Evolutionary conservation across 2,113 vertebrate species (phyloP).

Genomic region (Hippocampus comes): DNA sequence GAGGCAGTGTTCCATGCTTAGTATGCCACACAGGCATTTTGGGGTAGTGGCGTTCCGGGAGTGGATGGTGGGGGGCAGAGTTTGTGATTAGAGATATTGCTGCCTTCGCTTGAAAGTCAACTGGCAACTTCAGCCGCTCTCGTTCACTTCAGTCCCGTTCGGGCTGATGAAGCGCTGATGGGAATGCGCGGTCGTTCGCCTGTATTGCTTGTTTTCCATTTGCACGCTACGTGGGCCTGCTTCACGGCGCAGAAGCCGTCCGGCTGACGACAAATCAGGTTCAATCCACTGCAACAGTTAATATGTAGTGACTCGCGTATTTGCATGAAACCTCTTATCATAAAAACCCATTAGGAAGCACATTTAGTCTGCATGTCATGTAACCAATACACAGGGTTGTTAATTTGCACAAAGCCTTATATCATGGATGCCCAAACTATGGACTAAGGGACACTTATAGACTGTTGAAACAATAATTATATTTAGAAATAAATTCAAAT

Average conservation of each 20-base stretch:
- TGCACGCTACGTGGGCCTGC: constrained; percentile 13
- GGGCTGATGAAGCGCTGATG: constrained; percentile 19
- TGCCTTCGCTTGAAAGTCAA: constrained; percentile 5
- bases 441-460: neutral
- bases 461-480: neutral
- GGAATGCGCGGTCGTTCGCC: constrained; percentile 17
- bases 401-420: constrained; percentile 23
- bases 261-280: constrained; percentile 19
- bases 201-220: constrained; percentile 19
- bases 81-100: constrained; percentile 41
- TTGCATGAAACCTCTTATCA: constrained; percentile 49
- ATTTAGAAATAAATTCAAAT: no score
- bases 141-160: neutral
- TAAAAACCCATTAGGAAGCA: constrained; percentile 45
- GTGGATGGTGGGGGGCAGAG: neutral
- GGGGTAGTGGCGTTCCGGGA: neutral
- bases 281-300: constrained; percentile 31
- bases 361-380: constrained; percentile 31
- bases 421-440: neutral
- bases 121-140: neutral
- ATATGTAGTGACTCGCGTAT: constrained; percentile 44
- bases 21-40: constrained; percentile 15
- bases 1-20: constrained; percentile 41
- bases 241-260: constrained; percentile 29
- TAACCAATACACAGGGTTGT: constrained; percentile 38